Base-by-base conservation (phyloP, 2,113 vertebrate species). In the Leptodactylus fuscus region DNA sequence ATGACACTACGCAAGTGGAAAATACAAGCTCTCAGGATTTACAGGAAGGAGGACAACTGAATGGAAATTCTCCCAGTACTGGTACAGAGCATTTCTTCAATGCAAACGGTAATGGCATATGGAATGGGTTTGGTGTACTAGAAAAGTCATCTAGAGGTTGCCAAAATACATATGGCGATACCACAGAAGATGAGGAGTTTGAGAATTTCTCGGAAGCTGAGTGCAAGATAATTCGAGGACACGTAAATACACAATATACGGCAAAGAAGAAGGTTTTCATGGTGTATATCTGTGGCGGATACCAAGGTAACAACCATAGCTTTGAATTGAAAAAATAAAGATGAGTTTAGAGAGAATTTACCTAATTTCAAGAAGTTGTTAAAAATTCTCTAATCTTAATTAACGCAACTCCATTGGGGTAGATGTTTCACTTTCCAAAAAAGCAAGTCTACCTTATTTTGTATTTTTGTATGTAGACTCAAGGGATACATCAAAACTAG, bases 251-350 rank as follows among this genome's bases (percentile, higher is more conserved):
- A 53, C 77, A 20, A 2, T 84, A 48, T 49, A 58, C 41, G 46
- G 20, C 70, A 55, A 88, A 67, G 84, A 89, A 91, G 80, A 92
- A 87, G 62, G 89, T 88, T 58, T 90, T 93, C 49, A 91, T 91
- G 88, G 82, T 93, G 22, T 94, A 92, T 78, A 86, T 94, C 32
- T 93, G 91, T 81, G 92, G 93, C 44, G 89, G 89, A 73, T 94
- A 92, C 80, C 88, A 89, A 93, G 93, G 93, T 94, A 88, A 87
- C 8, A 36, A 27, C 22, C n/a, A n/a, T n/a, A n/a, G n/a, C n/a
- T n/a, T n/a, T n/a, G n/a, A n/a, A n/a, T n/a, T n/a, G n/a, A n/a
- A n/a, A n/a, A n/a, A n/a, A n/a, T n/a, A n/a, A n/a, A n/a, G n/a
- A n/a, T n/a, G n/a, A n/a, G n/a, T n/a, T n/a, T n/a, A n/a, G n/a